Percentiles rank a stretch among this genome's conserved stretches.
Evolutionary conservation across 2,888 invertebrate genomes (phyloP).

Genomic region (Hofmannophila pseudospretella): DNA sequence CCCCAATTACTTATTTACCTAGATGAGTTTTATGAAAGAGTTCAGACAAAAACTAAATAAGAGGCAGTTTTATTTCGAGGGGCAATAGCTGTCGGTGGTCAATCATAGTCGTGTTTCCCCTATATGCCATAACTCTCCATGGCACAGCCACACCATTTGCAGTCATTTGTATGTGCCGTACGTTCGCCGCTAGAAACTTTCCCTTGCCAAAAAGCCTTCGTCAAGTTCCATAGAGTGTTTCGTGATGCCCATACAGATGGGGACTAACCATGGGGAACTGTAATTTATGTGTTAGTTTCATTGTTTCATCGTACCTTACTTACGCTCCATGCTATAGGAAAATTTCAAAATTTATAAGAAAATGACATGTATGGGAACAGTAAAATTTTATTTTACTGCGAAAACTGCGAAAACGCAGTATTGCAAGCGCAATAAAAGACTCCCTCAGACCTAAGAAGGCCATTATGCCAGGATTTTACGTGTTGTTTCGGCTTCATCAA

Average conservation of each 20-base stretch:
- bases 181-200: conserved; percentile 51
- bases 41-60: too few relatives aligned
- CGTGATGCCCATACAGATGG: conserved; percentile 65
- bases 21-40: too few relatives aligned
- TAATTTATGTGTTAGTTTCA: too few relatives aligned
- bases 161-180: conserved; percentile 65
- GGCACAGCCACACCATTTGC: conserved; percentile 41
- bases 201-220: conserved; percentile 68
- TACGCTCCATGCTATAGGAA: too few relatives aligned
- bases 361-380: too few relatives aligned
- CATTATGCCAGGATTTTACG: conserved; percentile 25
- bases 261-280: conserved; percentile 19
- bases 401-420: background rate
- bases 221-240: conserved; percentile 65
- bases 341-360: too few relatives aligned
- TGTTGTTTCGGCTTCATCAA: conserved; percentile 26
- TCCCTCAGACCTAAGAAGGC: conserved; percentile 12
- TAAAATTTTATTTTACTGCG: too few relatives aligned
- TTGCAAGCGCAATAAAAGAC: conserved; percentile 9
- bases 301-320: too few relatives aligned
- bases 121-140: conserved; percentile 38
- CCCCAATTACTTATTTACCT: too few relatives aligned
- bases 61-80: too few relatives aligned
- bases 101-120: too few relatives aligned
- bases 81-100: too few relatives aligned